Conservation (phyloP, 1,140 invertebrate species). For the Amyelois transitella region DNA sequence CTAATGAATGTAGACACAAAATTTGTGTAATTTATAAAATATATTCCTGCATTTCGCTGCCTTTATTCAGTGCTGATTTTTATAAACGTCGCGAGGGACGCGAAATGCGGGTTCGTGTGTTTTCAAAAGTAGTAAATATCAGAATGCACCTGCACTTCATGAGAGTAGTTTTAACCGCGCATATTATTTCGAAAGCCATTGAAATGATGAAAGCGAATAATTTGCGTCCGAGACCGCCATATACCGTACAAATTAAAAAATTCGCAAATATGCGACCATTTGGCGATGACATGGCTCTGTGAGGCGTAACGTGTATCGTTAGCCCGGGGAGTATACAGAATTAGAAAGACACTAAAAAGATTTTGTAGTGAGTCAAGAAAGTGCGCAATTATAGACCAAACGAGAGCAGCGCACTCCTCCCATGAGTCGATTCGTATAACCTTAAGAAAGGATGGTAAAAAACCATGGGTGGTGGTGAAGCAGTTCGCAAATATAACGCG, state of each 20-base stretch:
- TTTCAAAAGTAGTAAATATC: neutral
- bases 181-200: constrained; percentile 4
- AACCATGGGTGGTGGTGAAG: too few species aligned
- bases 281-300: neutral
- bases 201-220: constrained; percentile 2
- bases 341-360: too few species aligned
- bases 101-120: neutral
- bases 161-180: neutral
- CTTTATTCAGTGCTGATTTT: neutral
- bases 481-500: too few species aligned
- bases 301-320: too few species aligned
- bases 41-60: neutral
- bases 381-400: too few species aligned
- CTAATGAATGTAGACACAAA: neutral
- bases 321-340: too few species aligned
- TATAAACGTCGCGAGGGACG: neutral
- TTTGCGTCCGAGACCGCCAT: neutral
- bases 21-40: neutral
- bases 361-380: too few species aligned
- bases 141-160: neutral
- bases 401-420: too few species aligned
- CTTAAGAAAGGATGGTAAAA: too few species aligned
- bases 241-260: neutral
- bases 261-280: neutral
- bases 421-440: too few species aligned